Evolutionary conservation across 2,113 vertebrate genomes (phyloP).

Genomic region (Corythornis cristatus): DNA sequence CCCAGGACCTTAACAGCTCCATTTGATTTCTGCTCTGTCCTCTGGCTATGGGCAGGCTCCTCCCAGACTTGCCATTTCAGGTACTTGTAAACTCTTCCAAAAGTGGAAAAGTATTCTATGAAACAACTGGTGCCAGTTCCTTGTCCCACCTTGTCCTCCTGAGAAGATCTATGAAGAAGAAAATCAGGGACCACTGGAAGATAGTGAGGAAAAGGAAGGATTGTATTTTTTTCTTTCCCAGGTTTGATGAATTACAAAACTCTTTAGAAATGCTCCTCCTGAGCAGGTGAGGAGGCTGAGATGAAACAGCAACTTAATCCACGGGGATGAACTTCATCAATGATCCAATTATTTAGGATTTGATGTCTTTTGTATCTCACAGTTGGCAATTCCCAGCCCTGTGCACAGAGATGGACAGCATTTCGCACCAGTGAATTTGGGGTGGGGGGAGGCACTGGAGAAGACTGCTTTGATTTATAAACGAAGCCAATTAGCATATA

Average conservation of each 20-base stretch:
- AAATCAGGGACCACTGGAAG: background rate
- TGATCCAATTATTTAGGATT: constrained; percentile 60
- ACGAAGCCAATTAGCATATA: constrained; percentile 61
- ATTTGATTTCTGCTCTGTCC: background rate
- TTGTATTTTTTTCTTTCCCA: background rate
- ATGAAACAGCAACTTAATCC: constrained; percentile 50
- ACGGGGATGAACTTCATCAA: constrained; percentile 12
- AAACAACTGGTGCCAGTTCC: background rate
- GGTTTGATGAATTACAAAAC: constrained; percentile 2
- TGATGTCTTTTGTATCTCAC: background rate
- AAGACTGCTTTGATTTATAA: constrained; percentile 53
- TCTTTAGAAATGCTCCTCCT: background rate
- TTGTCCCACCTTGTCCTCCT: background rate
- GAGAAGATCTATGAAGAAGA: background rate
- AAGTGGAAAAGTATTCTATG: background rate
- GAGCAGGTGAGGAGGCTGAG: constrained; percentile 21
- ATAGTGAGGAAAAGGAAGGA: background rate
- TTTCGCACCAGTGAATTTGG: background rate
- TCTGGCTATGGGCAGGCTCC: background rate
- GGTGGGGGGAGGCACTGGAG: background rate
- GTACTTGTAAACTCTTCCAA: background rate
- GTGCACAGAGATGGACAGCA: background rate
- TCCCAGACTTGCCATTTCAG: background rate
- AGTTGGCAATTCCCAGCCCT: background rate
- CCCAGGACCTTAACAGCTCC: background rate